phyloP scores from a whole-genome alignment of 2,113 vertebrate genomes.

The Perca flavescens region DNA sequence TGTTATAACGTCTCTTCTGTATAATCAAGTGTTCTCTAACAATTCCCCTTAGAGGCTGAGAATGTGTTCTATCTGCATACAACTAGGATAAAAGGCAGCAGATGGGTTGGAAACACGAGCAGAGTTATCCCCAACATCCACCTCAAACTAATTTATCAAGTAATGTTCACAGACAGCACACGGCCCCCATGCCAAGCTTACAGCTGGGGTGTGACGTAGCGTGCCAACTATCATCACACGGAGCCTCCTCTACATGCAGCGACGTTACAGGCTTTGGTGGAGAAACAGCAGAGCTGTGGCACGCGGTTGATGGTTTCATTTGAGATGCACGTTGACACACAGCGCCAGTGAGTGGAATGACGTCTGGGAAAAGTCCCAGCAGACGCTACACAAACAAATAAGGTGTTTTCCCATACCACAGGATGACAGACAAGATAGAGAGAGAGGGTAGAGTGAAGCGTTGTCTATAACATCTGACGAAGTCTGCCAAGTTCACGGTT shows the following conservation, averaged over 20 bases:
- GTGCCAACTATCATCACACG: slow-evolving; percentile 32
- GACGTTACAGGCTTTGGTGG: background rate
- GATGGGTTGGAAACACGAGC: slow-evolving; percentile 57
- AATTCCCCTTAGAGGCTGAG: slow-evolving; percentile 38
- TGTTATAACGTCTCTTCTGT: slow-evolving; percentile 27
- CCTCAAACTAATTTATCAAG: slow-evolving; percentile 54
- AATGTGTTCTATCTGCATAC: slow-evolving; percentile 61
- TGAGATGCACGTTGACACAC: slow-evolving; percentile 43
- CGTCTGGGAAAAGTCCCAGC: slow-evolving; percentile 48
- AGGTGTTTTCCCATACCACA: slow-evolving; percentile 54
- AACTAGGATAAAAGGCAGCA: slow-evolving; percentile 57
- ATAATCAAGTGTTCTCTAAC: slow-evolving; percentile 20
- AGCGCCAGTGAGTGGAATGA: slow-evolving; percentile 4
- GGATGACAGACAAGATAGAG: slow-evolving; percentile 44
- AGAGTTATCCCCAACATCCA: slow-evolving; percentile 37
- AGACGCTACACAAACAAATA: slow-evolving; percentile 40
- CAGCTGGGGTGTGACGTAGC: slow-evolving; percentile 39
- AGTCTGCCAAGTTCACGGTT: slow-evolving; percentile 58
- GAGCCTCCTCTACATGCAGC: slow-evolving; percentile 11
- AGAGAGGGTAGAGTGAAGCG: slow-evolving; percentile 1
- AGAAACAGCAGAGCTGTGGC: slow-evolving; percentile 2
- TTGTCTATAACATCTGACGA: slow-evolving; percentile 38
- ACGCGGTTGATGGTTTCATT: slow-evolving; percentile 47
- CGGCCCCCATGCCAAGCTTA: slow-evolving; percentile 45
- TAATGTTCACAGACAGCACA: slow-evolving; percentile 21